These are phyloP conservation scores for Leptothorax acervorum DNA, from an alignment of 2,888 invertebrate genomes.

Conservation along the genomic window DNA sequence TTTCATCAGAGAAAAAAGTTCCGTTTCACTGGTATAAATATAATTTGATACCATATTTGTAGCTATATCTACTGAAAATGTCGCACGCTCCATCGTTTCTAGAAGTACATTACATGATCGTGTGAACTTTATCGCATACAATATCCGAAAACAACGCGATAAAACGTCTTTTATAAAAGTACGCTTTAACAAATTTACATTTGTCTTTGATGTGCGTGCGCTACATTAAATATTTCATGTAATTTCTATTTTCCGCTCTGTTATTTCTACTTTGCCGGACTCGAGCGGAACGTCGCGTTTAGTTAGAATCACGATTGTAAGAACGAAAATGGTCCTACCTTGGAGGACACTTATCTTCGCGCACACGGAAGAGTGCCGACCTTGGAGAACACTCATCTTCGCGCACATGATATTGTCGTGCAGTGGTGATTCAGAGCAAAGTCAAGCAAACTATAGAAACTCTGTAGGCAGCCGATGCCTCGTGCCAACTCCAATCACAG, in stretches of 20 bases:
- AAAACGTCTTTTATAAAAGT: background rate
- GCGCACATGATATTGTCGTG: conserved; percentile 81
- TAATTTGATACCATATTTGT: conserved; percentile 14
- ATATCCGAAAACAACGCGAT: background rate
- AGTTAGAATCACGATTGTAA: conserved; percentile 13
- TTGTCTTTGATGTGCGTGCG: background rate
- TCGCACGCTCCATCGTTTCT: background rate
- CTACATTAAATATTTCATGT: background rate
- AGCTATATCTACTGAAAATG: conserved; percentile 8
- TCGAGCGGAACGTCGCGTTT: background rate
- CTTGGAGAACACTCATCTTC: conserved; percentile 85
- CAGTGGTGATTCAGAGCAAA: conserved; percentile 26
- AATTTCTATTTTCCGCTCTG: background rate
- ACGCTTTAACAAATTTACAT: background rate
- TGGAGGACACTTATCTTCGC: conserved; percentile 85
- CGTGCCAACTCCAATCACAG: conserved; percentile 29
- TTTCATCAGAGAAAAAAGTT: conserved; percentile 33
- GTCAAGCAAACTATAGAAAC: conserved; percentile 20
- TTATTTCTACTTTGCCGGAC: background rate
- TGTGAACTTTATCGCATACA: background rate
- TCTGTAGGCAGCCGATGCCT: conserved; percentile 11
- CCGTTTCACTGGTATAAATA: conserved; percentile 16
- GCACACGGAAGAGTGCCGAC: conserved; percentile 83
- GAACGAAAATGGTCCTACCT: conserved; percentile 75
- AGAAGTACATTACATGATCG: background rate